Evolutionary conservation across 2,113 vertebrate species (phyloP).

Genomic region (Agapornis roseicollis): DNA sequence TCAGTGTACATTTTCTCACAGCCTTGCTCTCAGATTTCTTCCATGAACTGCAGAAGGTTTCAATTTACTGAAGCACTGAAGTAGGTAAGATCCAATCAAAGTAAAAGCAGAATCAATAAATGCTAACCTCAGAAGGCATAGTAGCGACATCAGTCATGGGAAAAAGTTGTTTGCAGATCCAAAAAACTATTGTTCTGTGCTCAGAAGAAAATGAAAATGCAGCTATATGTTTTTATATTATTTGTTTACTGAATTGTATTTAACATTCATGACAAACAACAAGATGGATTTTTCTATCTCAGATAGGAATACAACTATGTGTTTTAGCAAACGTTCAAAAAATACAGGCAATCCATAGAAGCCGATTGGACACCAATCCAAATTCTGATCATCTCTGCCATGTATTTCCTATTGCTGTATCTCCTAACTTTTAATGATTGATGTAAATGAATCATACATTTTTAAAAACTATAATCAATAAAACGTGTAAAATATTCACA

Average conservation of each 20-base stretch:
- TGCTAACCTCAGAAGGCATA: conserved; percentile 68
- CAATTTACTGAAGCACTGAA: conserved; percentile 78
- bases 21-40: conserved; percentile 71
- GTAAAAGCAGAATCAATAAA: conserved; percentile 79
- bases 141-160: conserved; percentile 64
- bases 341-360: neutral
- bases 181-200: conserved; percentile 28
- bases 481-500: neutral
- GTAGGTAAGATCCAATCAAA: conserved; percentile 80
- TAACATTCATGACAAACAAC: neutral
- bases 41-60: conserved; percentile 78
- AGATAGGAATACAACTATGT: neutral
- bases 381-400: neutral
- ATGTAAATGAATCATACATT: neutral
- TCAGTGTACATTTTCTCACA: conserved; percentile 75
- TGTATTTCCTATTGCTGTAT: neutral
- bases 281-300: neutral
- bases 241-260: conserved; percentile 35
- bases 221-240: neutral
- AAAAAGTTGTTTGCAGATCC: conserved; percentile 61
- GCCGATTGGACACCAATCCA: neutral
- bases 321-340: neutral
- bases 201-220: conserved; percentile 18
- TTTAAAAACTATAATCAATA: neutral
- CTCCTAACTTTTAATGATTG: neutral